These are phyloP conservation scores for Anguilla obscura DNA, from an alignment of 2,797 vertebrate species.

Conservation along the genomic window DNA sequence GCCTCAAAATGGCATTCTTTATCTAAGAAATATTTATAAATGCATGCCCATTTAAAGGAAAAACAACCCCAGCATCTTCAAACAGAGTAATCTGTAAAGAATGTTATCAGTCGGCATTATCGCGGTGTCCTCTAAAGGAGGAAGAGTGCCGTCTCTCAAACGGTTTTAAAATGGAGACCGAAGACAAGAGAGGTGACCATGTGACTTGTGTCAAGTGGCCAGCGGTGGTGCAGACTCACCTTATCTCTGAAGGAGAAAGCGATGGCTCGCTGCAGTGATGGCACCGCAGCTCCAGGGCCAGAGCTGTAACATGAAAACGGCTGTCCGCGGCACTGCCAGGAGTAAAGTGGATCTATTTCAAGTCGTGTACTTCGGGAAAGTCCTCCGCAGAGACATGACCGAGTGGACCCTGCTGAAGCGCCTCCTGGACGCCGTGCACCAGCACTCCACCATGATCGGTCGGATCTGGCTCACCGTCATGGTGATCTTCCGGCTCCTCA, in stretches of 20 bases:
- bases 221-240: slow-evolving; percentile 26
- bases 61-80: slow-evolving; percentile 50
- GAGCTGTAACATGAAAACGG: slow-evolving; percentile 41
- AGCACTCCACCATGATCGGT: slow-evolving; percentile 95
- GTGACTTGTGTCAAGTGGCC: slow-evolving; percentile 73
- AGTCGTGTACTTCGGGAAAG: slow-evolving; percentile 51
- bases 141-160: slow-evolving; percentile 57
- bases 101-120: slow-evolving; percentile 64
- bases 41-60: slow-evolving; percentile 60
- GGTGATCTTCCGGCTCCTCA: slow-evolving; percentile 91
- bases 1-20: slow-evolving; percentile 25
- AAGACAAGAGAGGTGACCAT: slow-evolving; percentile 62
- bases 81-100: slow-evolving; percentile 62
- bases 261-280: slow-evolving; percentile 52
- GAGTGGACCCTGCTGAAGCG: slow-evolving; percentile 95
- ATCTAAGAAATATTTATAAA: slow-evolving; percentile 51
- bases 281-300: slow-evolving; percentile 42
- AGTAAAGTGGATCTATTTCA: slow-evolving; percentile 54
- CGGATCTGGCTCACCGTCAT: slow-evolving; percentile 93
- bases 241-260: slow-evolving; percentile 69
- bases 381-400: slow-evolving; percentile 66
- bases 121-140: slow-evolving; percentile 60
- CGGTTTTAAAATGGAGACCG: slow-evolving; percentile 66
- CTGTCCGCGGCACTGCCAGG: slow-evolving; percentile 36
- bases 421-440: slow-evolving; percentile 93